phyloP scores from a whole-genome alignment of 2,113 vertebrate genomes.

The Mus pahari region DNA sequence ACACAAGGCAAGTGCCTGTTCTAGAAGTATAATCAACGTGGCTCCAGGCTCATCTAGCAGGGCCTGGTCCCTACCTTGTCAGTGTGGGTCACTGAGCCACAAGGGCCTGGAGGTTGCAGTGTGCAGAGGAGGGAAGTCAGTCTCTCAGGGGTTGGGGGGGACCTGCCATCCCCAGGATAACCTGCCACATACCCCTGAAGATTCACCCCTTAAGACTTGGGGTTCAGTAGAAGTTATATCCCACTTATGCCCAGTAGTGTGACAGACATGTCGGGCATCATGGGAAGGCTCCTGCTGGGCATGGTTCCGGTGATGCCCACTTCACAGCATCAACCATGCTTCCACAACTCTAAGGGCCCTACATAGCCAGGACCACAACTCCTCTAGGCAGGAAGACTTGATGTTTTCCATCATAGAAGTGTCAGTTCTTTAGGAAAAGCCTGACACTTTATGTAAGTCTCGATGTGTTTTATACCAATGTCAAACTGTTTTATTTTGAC shows the following conservation, averaged over 20 bases:
- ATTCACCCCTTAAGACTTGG: background rate
- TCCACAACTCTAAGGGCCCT: background rate
- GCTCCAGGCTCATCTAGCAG: background rate
- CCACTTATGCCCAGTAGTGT: background rate
- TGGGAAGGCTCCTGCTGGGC: background rate
- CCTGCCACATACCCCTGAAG: background rate
- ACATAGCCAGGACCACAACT: background rate
- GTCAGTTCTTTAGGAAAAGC: background rate
- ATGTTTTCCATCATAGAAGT: background rate
- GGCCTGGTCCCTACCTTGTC: background rate
- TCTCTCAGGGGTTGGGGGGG: background rate
- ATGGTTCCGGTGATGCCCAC: background rate
- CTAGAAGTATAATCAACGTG: background rate
- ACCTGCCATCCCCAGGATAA: background rate
- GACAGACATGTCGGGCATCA: background rate
- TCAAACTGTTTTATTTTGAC: background rate
- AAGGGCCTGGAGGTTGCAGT: background rate
- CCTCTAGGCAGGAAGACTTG: no score
- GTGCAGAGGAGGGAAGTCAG: background rate
- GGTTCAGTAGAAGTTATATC: no score
- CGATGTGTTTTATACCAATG: background rate
- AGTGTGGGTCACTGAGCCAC: background rate
- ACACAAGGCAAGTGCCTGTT: background rate
- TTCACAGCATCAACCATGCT: background rate
- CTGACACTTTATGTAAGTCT: background rate